Conservation (phyloP, 2,797 vertebrate genomes). For the Huso huso region DNA sequence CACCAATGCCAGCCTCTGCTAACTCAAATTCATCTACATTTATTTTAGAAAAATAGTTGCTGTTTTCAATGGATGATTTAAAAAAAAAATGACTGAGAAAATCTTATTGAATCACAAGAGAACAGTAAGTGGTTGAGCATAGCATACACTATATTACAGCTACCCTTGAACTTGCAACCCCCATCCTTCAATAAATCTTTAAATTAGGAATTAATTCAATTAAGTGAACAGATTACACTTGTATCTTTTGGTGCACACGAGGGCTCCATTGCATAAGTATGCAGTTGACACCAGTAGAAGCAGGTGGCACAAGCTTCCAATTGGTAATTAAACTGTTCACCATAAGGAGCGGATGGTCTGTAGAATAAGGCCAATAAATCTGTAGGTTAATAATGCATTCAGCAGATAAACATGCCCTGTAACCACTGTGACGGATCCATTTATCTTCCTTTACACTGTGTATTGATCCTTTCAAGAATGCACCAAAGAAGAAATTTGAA, state of each 20-base stretch:
- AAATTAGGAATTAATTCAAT: not conserved
- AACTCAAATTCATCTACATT: too few relatives aligned
- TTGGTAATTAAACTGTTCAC: constrained; percentile 29
- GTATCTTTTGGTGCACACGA: not conserved
- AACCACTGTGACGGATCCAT: constrained; percentile 34
- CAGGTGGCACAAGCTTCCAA: not conserved
- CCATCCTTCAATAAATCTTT: constrained; percentile 10
- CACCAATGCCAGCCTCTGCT: too few relatives aligned
- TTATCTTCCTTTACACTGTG: constrained; percentile 33
- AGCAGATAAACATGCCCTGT: constrained; percentile 26
- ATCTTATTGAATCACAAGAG: too few relatives aligned
- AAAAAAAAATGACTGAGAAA: too few relatives aligned
- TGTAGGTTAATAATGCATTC: constrained; percentile 38
- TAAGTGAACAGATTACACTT: not conserved
- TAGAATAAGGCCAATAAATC: constrained; percentile 40
- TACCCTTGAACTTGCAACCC: constrained; percentile 7
- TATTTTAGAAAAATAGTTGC: too few relatives aligned
- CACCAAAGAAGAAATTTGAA: constrained; percentile 28
- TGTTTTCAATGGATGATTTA: too few relatives aligned
- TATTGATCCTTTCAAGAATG: constrained; percentile 35
- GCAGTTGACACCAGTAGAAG: not conserved
- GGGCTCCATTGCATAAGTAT: constrained; percentile 3
- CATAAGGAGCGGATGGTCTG: constrained; percentile 22
- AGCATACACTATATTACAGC: constrained; percentile 9
- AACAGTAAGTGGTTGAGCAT: constrained; percentile 8